Conservation (phyloP, 2,888 invertebrate genomes). For the Clitarchus hookeri region DNA sequence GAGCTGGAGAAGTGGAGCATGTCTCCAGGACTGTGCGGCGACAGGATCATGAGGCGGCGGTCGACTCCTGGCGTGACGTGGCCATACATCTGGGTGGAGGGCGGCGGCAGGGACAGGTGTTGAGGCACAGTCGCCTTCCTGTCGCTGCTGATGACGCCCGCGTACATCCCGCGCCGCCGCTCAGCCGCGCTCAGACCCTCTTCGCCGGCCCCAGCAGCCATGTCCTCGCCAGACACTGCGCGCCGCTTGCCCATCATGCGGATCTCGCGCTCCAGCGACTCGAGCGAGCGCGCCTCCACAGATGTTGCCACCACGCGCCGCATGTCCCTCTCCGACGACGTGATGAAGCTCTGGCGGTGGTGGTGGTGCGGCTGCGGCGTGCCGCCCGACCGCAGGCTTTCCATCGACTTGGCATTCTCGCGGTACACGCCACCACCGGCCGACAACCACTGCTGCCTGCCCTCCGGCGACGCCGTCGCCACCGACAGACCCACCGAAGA, state of each 20-base stretch:
- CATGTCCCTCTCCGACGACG: constrained; percentile 69
- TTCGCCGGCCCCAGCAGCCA: constrained; percentile 52
- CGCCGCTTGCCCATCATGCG: constrained; percentile 58
- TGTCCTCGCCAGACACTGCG: constrained; percentile 64
- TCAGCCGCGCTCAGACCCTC: constrained; percentile 60
- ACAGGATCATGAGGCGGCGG: constrained; percentile 74
- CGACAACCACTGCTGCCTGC: constrained; percentile 36
- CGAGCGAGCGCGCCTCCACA: constrained; percentile 57
- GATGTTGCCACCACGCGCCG: constrained; percentile 56
- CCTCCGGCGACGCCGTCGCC: constrained; percentile 23
- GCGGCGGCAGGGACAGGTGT: constrained; percentile 72
- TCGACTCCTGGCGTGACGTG: constrained; percentile 59
- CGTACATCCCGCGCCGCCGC: constrained; percentile 68
- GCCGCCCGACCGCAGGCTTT: constrained; percentile 61
- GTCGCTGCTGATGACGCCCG: constrained; percentile 57
- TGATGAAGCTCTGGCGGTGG: constrained; percentile 66
- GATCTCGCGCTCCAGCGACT: constrained; percentile 62
- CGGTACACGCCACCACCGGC: constrained; percentile 22
- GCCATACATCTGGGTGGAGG: constrained; percentile 61
- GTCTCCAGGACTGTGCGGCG: constrained; percentile 79
- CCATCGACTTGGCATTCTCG: constrained; percentile 62
- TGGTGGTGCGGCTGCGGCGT: constrained; percentile 15
- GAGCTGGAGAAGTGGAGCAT: constrained; percentile 57
- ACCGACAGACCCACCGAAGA: constrained; percentile 17
- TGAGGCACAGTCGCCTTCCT: constrained; percentile 62